Evolutionary conservation across 2,888 invertebrate species (phyloP).

Genomic region (Magallana nippona): DNA sequence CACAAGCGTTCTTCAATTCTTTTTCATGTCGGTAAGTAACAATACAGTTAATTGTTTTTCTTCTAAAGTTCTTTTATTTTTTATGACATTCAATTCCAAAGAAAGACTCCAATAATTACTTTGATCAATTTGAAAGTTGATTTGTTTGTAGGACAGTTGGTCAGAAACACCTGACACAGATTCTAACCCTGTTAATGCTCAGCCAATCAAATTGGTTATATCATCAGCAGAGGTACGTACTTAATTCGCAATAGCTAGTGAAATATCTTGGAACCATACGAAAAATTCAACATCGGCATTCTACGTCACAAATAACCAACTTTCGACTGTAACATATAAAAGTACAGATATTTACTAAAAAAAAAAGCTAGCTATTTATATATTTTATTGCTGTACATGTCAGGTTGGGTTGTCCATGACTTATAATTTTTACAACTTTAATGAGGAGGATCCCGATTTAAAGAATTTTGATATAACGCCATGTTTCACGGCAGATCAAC

Average conservation of each 20-base stretch:
- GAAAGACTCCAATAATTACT: neutral
- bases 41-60: neutral
- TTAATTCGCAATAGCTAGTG: no score
- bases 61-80: no score
- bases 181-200: conserved; percentile 54
- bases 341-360: no score
- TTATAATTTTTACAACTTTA: conserved; percentile 70
- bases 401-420: conserved; percentile 65
- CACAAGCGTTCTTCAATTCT: conserved; percentile 65
- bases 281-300: no score
- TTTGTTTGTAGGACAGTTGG: conserved; percentile 60
- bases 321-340: no score
- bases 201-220: conserved; percentile 61
- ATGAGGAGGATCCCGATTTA: conserved; percentile 66
- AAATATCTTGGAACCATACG: no score
- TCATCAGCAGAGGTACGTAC: conserved; percentile 53
- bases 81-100: no score
- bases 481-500: conserved; percentile 64
- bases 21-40: conserved; percentile 66
- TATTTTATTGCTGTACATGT: conserved; percentile 27
- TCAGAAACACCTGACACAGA: conserved; percentile 53
- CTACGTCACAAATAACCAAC: no score
- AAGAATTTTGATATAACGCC: conserved; percentile 65
- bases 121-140: neutral
- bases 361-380: no score